Base-by-base conservation (phyloP, 1,140 invertebrate genomes). In the Thaumatotibia leucotreta region DNA sequence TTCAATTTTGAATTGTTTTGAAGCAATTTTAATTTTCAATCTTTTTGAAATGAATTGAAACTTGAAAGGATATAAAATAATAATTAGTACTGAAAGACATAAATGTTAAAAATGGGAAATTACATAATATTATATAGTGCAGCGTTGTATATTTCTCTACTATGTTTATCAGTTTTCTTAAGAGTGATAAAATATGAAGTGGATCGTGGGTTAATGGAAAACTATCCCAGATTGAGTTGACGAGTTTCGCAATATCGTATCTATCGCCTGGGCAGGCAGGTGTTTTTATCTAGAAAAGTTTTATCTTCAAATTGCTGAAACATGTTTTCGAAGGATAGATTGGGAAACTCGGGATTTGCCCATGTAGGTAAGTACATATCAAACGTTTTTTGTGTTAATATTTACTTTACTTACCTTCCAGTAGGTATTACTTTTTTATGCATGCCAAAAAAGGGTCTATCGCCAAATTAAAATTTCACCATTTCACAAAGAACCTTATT, bases 11-110 rank as follows among this genome's bases (percentile, higher is more conserved):
- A 29, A 29, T 29, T 6, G 27, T 29, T 29, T 29, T 29, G 27
- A 29, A n/a, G n/a, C n/a, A n/a, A 4, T 29, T 39, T 14, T 35
- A 14, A 33, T 14, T 35, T 9, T 35, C 1, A 35, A 35, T n/a
- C 3, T 35, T 35, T 39, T 14, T 5, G n/a, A 39, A 14, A n/a
- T 39, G 35, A 39, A 39, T 14, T 39, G 14, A 39, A 39, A 33
- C 11, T n/a, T n/a, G n/a, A n/a, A n/a, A n/a, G n/a, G n/a, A n/a
- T n/a, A n/a, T n/a, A n/a, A n/a, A n/a, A n/a, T n/a, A n/a, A n/a
- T n/a, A n/a, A n/a, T n/a, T n/a, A 39, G n/a, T 35, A 11, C 1
- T 84, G 61, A 10, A 23, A 23, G 9, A 50, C 49, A 58, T 45
- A 20, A 22, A 50, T 61, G n/a, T n/a, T n/a, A n/a, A n/a, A n/a